phyloP scores from a whole-genome alignment of 2,113 vertebrate species.

The Boulengeromyrus knoepffleri region DNA sequence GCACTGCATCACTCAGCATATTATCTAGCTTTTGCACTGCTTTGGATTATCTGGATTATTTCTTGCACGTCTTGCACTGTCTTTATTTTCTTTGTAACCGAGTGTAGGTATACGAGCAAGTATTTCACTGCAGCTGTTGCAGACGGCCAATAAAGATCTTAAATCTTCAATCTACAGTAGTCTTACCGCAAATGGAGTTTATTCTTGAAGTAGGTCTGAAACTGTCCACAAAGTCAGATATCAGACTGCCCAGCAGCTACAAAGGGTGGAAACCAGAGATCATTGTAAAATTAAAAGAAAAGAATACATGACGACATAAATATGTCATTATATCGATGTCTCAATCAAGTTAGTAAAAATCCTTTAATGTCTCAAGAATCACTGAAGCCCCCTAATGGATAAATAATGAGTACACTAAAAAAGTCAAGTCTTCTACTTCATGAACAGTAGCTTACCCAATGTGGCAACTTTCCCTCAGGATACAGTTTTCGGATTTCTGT shows the following conservation, averaged over 20 bases:
- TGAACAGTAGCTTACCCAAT: constrained; percentile 72
- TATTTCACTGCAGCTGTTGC: neutral
- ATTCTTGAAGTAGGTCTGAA: constrained; percentile 97
- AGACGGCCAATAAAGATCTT: neutral
- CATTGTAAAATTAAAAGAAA: neutral
- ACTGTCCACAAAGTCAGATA: constrained; percentile 96
- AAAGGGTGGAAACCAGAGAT: constrained; percentile 2
- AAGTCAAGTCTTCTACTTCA: neutral
- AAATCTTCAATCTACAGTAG: neutral
- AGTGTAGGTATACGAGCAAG: neutral
- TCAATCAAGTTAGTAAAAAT: neutral
- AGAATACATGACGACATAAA: neutral
- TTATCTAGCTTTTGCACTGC: neutral
- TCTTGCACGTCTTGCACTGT: neutral
- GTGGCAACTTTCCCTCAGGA: constrained; percentile 90
- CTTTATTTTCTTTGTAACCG: neutral
- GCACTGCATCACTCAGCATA: neutral
- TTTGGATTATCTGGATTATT: neutral
- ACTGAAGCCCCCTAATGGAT: neutral
- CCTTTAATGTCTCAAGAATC: neutral
- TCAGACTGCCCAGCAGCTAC: constrained; percentile 87
- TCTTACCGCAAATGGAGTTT: constrained; percentile 97
- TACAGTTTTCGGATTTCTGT: constrained; percentile 95
- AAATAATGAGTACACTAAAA: neutral
- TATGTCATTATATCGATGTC: neutral